Evolutionary conservation across 2,888 invertebrate species (phyloP), one percentile per base, ranked within the genome.

Genomic region (Stenodera caucasica): DNA sequence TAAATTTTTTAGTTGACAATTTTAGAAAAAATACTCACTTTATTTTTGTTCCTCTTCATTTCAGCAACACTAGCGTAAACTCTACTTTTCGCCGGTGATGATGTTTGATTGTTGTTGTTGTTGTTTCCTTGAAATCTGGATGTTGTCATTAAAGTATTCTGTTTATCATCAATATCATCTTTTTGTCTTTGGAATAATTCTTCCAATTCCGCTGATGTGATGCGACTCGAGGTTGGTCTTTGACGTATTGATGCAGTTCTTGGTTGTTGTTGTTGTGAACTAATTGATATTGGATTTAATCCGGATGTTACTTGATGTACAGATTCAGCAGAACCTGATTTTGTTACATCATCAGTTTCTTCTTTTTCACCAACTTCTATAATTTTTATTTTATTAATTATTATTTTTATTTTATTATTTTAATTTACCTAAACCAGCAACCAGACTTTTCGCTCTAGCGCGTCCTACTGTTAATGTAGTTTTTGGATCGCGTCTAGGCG

Each of bases 51-150:
- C 58, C 96, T 86, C 80, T 96, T 96, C 96, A 96, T 96, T 80
- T 96, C 96, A 0, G 96, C 93, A 49, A 96, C 96, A 76, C 95
- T 96, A 49, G 94, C 93, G 81, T 96, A 96, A 37, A 95, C 94
- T 62, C 89, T 82, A 33, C 82, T 82, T 53, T 86, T 82, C 70
- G 85, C 85, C 57, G 90, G 87, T 6, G 90, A 90, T 9, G 90
- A 90, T 26, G 88, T 87, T 57, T 72, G 69, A 55, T 68, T 74
- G 9, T 60, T 88, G 0, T 89, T 59, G 88, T 88, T 67, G 45
- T 66, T 65, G 83, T 82, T 84, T 66, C 84, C 83, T 82, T 90
- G 90, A 77, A 90, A 90, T 56, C 90, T 88, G 30, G 91, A 89
- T 67, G 87, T 90, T 81, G 88, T 89, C 90, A 90, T 90, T 76